These are phyloP conservation scores for Microcebus griseorufus DNA, from an alignment of 2,113 vertebrate genomes.

Conservation along the genomic window DNA sequence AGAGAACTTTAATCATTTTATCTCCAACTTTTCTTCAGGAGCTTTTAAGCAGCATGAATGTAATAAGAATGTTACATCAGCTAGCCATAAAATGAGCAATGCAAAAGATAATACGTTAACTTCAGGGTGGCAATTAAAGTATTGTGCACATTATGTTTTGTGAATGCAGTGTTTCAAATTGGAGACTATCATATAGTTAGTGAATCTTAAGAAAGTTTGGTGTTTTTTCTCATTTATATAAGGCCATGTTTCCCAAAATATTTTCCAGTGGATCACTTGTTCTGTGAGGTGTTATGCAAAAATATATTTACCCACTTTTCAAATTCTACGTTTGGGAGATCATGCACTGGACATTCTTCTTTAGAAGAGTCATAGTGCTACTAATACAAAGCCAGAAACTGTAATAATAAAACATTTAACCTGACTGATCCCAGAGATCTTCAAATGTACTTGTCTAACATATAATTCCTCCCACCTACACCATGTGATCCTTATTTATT, in stretches of 20 bases:
- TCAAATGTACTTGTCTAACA: not conserved
- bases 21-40: slow-evolving; percentile 15
- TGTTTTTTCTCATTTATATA: not conserved
- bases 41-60: slow-evolving; percentile 3
- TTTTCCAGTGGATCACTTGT: not conserved
- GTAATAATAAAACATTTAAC: not conserved
- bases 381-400: not conserved
- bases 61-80: not conserved
- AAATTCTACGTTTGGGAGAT: not conserved
- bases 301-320: not conserved
- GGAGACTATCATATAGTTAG: not conserved
- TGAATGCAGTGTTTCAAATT: slow-evolving; percentile 26
- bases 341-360: not conserved
- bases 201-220: not conserved
- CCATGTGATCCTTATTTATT: not conserved
- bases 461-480: not conserved
- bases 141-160: not conserved
- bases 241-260: not conserved
- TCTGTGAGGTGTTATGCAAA: not conserved
- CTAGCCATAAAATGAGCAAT: slow-evolving; percentile 32
- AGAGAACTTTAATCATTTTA: slow-evolving; percentile 53
- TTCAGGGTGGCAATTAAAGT: not conserved
- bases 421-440: not conserved
- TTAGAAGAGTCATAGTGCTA: not conserved
- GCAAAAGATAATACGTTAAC: slow-evolving; percentile 17